Evolutionary conservation across 2,888 invertebrate species (phyloP), one percentile per base, ranked within the genome.

Genomic region (Criorhina ranunculi): DNA sequence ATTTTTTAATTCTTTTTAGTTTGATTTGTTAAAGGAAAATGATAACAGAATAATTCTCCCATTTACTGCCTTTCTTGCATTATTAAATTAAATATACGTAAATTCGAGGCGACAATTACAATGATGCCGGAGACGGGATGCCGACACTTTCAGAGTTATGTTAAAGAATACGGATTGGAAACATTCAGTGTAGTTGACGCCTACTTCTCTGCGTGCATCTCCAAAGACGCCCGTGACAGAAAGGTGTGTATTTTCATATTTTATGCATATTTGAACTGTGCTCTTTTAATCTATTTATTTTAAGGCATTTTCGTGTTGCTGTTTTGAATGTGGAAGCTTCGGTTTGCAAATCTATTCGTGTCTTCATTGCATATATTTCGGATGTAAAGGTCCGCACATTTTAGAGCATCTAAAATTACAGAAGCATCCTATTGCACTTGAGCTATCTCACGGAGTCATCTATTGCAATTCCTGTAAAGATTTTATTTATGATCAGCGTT

Each of bases 281-380:
- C 40, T 12, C 37, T 57, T 33, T 4, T 11, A 78, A 78, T 33
- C 59, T 90, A 90, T 89, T 87, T 87, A 86, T 92, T 92, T n/a
- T 92, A 81, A 73, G 76, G 72, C 55, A 12, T 37, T 70, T 2
- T 88, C 88, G 85, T 95, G 96, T 91, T 93, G 95, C 87, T 98
- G 98, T 92, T 96, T 97, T 88, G 94, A 95, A 33, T 98, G 98
- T 91, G 95, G 95, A 88, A 94, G 94, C 86, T 94, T 95, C 79
- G 95, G 96, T 19, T 95, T 96, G n/a, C 94, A 96, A 77, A 93
- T 97, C 88, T 96, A 96, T 90, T 95, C 96, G 24, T 97, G 97
- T 89, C 93, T 97, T 78, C 96, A 97, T 89, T 99, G 99, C 93
- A 96, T 98, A 88, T 98, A 95, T 92, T 98, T 99, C 92, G 98